Evolutionary conservation across 2,888 invertebrate species (phyloP), one percentile per base, ranked within the genome.

Genomic region (Timandra comae): DNA sequence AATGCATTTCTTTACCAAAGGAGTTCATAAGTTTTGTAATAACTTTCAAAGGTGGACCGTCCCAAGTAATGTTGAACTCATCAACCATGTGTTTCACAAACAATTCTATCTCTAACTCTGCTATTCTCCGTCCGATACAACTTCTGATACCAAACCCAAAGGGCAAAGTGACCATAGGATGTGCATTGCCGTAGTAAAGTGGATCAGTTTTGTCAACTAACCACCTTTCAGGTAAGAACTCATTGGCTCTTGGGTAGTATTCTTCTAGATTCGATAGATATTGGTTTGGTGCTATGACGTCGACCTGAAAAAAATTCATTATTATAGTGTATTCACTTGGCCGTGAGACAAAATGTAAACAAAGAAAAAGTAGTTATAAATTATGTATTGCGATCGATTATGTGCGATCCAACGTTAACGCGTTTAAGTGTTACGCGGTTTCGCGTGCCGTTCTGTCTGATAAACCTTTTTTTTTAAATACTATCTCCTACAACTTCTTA

Each of bases 151-250:
- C 92, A 46, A 88, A 90, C 1, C 92, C 91, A 52, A 91, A 92
- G 0, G 91, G 91, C 35, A 85, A 66, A 3, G 87, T 86, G 0
- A 88, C 87, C 49, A 90, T 91, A 0, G 89, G 89, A 58, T 91
- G 89, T 0, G 81, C 70, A 9, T 80, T 69, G 21, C 79, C 76
- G 20, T 86, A 74, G 35, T 73, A 59, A 8, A 82, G 38, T 2
- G 72, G 67, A 26, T 79, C 72, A 3, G 48, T 47, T 41, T 75
- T 75, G 0, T 63, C 61, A 7, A 52, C 56, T 1, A 87, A 46
- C 95, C 95, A 96, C 23, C 95, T 77, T 60, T 94, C 94, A 0
- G 95, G 95, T 26, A 90, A 62, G 56, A 89, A 95, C 36, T 89
- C 82, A 0, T 77, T 56, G 6, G 91, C 79, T 7, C 85, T 75